Conservation (phyloP, 2,888 invertebrate species). For the Leptinotarsa haldemani region DNA sequence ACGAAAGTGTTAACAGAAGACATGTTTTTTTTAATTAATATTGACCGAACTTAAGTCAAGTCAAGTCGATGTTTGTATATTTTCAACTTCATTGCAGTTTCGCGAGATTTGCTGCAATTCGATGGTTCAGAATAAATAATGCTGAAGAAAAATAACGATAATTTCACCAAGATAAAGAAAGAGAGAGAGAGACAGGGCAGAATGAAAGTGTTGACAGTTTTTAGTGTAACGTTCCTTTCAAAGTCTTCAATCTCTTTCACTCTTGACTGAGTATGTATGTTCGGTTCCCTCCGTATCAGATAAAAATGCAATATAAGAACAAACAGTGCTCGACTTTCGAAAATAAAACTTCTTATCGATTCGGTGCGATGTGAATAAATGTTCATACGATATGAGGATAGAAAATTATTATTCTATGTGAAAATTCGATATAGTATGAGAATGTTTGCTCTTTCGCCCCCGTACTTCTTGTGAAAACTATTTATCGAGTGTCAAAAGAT, state of each 20-base stretch:
- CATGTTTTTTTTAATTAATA: too few species aligned
- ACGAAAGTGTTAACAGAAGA: too few species aligned
- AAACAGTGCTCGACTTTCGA: constrained; percentile 24
- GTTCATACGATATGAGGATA: constrained; percentile 40
- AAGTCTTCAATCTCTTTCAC: constrained; percentile 1
- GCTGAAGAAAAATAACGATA: too few species aligned
- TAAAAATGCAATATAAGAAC: constrained; percentile 4
- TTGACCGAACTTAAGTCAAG: too few species aligned
- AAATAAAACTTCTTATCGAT: constrained; percentile 37
- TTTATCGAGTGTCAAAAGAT: constrained; percentile 57
- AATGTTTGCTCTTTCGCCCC: constrained; percentile 41
- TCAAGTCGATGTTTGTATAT: too few species aligned
- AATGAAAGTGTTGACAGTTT: too few species aligned
- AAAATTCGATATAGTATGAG: constrained; percentile 40
- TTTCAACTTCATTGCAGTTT: too few species aligned
- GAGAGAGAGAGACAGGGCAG: too few species aligned
- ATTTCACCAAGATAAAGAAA: too few species aligned
- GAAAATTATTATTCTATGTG: constrained; percentile 43
- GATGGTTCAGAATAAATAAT: too few species aligned
- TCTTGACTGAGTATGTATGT: not conserved
- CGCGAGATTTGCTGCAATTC: too few species aligned
- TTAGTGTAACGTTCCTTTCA: not conserved
- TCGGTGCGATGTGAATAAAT: constrained; percentile 38
- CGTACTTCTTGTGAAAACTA: constrained; percentile 52
- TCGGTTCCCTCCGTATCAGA: not conserved